Base-by-base conservation (phyloP, 2,888 invertebrate species). In the Epiblema foenella region DNA sequence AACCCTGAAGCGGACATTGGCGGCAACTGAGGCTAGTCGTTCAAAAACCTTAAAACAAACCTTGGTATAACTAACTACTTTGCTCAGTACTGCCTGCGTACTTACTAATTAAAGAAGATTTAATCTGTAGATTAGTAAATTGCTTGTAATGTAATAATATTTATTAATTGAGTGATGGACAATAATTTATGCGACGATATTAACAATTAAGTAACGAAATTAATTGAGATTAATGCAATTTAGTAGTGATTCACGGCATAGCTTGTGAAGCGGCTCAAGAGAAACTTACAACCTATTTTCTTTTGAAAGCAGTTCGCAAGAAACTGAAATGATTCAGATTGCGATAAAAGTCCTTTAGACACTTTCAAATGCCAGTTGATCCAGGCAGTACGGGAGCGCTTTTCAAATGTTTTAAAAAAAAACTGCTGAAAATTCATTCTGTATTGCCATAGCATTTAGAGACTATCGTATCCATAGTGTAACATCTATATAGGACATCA, bases 281-380 rank as follows among this genome's bases (percentile, higher is more conserved):
- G 11, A 54, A 20, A 10, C 9, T 2, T 46, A 2, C 10, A n/a
- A 1, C 20, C 2, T 7, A 20, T 24, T 42, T 42, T 56, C 56
- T 20, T 46, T 39, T 24, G 24, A 54, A 17, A n/a, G 37, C 11
- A 37, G 24, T 56, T 65, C 17, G 42, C 18, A 49, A 33, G n/a
- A 49, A 57, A 66, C 46, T 65, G 46, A 20, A 66, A n/a, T n/a
- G n/a, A n/a, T n/a, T n/a, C n/a, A n/a, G n/a, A n/a, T n/a, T n/a
- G 49, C 18, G 20, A 37, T 58, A 37, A 58, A 57, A 58, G 33
- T 39, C 52, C 11, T 56, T 33, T 37, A 17, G 57, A 49, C 37
- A 5, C n/a, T 51, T n/a, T 33, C 10, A 58, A 58, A 33, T 24
- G 49, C 57, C 46, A 51, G 20, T 58, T 67, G 49, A 67, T 57